Evolutionary conservation across 2,888 invertebrate genomes (phyloP), one percentile per base, ranked within the genome.

Genomic region (Pammene aurita): DNA sequence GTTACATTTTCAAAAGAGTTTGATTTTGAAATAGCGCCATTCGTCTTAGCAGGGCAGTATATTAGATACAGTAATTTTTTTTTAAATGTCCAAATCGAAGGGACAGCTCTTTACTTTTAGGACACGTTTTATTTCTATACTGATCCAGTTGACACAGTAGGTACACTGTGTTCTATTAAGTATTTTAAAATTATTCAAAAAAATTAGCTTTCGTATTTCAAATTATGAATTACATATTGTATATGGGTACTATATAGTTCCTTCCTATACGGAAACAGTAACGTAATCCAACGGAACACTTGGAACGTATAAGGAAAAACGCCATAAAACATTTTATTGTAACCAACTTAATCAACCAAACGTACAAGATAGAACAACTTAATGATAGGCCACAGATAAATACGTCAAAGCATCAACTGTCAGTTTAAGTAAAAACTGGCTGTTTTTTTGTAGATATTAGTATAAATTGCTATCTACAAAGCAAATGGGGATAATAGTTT

Each of bases 301-400:
- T 42, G 4, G 6, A 14, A 54, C 34, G 7, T 18, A n/a, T n/a
- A 13, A 54, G 35, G n/a, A 35, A 35, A 13, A 35, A 54, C 13
- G n/a, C 13, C 14, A 11, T 57, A 42, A 42, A 42, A 11, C 41
- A 2, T 42, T 54, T 57, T 57, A 57, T 57, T 42, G 6, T 26
- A 26, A 26, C 9, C 18, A 42, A 63, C 26, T 13, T 13, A 14
- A 41, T 44, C 35, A 38, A 54, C 58, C 52, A 52, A 54, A 44
- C 16, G 42, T n/a, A 38, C 26, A 14, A 48, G 48, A 16, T 61
- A 7, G 55, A 44, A 41, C 55, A 48, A 55, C 41, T 65, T 65
- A 56, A 65, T 65, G 0, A 65, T 50, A 38, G n/a, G 1, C 44
- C 44, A 46, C 35, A 18, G 16, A 64, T 65, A 65, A 44, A n/a